Evolutionary conservation across 2,797 vertebrate species (phyloP).

Genomic region (Microcaecilia unicolor): DNA sequence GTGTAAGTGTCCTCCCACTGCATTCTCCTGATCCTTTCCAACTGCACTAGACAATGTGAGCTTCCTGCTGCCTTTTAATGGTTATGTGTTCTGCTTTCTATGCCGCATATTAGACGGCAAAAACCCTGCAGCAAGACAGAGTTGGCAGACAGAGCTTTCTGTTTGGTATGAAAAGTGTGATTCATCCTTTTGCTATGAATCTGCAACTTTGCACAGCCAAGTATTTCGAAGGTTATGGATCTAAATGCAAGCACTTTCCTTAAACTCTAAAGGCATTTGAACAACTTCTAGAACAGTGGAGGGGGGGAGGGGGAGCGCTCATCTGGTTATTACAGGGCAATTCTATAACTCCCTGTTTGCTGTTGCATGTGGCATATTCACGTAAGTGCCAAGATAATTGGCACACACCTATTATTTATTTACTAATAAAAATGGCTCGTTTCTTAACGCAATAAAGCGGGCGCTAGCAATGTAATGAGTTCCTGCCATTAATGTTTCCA

Average conservation of each 20-base stretch:
- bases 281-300: conserved; percentile 6
- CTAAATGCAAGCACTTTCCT: neutral
- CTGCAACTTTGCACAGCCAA: neutral
- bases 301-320: no score
- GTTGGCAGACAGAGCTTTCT: neutral
- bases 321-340: no score
- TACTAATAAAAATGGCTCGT: no score
- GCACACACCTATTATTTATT: no score
- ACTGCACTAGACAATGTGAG: neutral
- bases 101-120: neutral
- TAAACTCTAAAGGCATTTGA: neutral
- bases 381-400: no score
- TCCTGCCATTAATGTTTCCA: no score
- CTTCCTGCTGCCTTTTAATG: neutral
- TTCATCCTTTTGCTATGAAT: neutral
- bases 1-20: neutral
- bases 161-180: neutral
- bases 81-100: neutral
- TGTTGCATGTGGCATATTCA: no score
- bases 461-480: no score
- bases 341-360: no score
- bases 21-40: neutral
- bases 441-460: no score
- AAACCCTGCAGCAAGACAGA: neutral
- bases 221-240: conserved; percentile 1